Evolutionary conservation across 2,113 vertebrate genomes (phyloP).

Genomic region (Motacilla alba): DNA sequence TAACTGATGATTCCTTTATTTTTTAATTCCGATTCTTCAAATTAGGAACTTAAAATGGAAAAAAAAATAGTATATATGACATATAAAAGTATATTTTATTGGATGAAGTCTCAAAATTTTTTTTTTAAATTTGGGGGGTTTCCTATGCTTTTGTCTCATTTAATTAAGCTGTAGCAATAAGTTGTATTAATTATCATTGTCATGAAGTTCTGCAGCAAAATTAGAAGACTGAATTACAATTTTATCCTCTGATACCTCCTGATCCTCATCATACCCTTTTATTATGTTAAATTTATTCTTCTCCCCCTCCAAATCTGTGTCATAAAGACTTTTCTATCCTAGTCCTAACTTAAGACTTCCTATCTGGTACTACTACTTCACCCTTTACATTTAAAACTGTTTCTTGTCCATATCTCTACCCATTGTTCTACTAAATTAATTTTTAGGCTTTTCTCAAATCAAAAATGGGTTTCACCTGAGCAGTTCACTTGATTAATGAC

Average conservation of each 20-base stretch:
- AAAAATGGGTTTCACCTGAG: background rate
- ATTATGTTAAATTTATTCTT: constrained; percentile 13
- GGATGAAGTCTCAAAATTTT: background rate
- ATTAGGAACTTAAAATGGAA: background rate
- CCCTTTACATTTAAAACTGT: constrained; percentile 1
- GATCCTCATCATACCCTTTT: constrained; percentile 15
- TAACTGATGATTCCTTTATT: background rate
- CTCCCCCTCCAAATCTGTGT: background rate
- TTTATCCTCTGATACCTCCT: constrained; percentile 29
- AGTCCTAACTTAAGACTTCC: constrained; percentile 11
- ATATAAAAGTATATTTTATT: background rate
- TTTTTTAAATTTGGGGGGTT: background rate
- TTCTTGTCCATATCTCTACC: background rate
- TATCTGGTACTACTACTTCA: constrained; percentile 16
- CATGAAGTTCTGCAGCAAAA: background rate
- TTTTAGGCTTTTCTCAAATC: background rate
- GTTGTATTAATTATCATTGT: background rate
- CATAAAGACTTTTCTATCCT: constrained; percentile 7
- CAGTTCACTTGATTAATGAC: background rate
- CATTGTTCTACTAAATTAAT: background rate
- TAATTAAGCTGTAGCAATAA: background rate
- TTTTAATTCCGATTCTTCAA: background rate
- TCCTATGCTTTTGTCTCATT: background rate
- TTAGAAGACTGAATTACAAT: constrained; percentile 14
- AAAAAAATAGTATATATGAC: background rate